Evolutionary conservation across 1,140 invertebrate species (phyloP).

Genomic region (Ephestia elutella): DNA sequence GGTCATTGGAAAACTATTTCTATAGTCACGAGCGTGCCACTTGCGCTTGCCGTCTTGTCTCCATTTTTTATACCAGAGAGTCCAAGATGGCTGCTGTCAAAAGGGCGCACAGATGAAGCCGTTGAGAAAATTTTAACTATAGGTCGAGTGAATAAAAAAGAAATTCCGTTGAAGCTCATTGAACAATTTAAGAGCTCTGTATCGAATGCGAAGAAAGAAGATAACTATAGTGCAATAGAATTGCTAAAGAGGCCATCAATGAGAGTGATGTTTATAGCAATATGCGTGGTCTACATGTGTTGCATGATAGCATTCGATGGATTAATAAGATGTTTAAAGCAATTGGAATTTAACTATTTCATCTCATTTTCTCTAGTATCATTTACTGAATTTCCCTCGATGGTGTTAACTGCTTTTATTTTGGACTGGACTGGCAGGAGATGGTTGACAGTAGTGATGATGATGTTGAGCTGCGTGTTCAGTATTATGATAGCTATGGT

Average conservation of each 20-base stretch:
- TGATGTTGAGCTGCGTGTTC: constrained; percentile 39
- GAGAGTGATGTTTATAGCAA: constrained; percentile 42
- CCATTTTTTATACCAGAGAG: constrained; percentile 81
- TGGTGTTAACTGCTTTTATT: constrained; percentile 45
- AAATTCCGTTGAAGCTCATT: constrained; percentile 39
- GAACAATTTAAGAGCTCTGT: constrained; percentile 44
- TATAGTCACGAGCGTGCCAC: constrained; percentile 72
- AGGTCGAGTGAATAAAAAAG: constrained; percentile 46
- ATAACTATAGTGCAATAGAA: constrained; percentile 32
- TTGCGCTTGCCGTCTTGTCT: constrained; percentile 55
- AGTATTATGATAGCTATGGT: constrained; percentile 41
- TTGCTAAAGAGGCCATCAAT: constrained; percentile 43
- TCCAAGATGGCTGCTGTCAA: constrained; percentile 82
- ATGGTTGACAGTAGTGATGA: constrained; percentile 32
- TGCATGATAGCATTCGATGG: constrained; percentile 47
- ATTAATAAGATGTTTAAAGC: constrained; percentile 47
- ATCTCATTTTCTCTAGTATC: constrained; percentile 54
- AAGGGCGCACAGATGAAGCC: constrained; percentile 79
- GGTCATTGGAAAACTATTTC: constrained; percentile 81
- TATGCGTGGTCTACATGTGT: constrained; percentile 48
- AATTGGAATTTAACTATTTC: constrained; percentile 52
- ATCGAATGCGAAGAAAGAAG: constrained; percentile 26
- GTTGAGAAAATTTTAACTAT: constrained; percentile 72
- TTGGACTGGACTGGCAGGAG: constrained; percentile 54
- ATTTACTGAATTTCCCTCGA: constrained; percentile 55